Evolutionary conservation across 1,140 invertebrate genomes (phyloP).

Genomic region (Zaprionus tsacasi): DNA sequence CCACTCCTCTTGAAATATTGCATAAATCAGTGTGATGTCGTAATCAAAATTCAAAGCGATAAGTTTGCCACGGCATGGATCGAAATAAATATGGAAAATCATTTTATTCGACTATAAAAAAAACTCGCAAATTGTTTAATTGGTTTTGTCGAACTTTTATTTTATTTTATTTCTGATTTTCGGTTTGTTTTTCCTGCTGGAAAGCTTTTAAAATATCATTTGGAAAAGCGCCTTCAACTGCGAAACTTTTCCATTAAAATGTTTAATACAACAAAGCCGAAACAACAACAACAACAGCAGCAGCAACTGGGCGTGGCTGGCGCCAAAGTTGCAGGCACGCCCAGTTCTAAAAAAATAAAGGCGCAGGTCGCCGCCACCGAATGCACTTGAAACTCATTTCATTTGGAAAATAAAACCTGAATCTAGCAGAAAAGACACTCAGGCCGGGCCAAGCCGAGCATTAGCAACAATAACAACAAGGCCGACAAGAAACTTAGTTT

Average conservation of each 20-base stretch:
- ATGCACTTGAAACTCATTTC: constrained; percentile 83
- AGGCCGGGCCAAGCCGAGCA: constrained; percentile 15
- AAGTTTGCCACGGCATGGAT: constrained; percentile 14
- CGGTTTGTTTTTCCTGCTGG: constrained; percentile 8
- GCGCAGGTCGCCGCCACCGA: constrained; percentile 61
- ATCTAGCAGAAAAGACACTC: constrained; percentile 70
- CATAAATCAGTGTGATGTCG: constrained; percentile 4
- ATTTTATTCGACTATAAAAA: constrained; percentile 42
- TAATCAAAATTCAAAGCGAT: constrained; percentile 39
- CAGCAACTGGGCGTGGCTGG: constrained; percentile 37
- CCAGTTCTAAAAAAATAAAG: constrained; percentile 67
- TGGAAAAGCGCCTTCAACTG: constrained; percentile 75
- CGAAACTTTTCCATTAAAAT: constrained; percentile 81
- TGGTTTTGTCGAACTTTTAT: constrained; percentile 51
- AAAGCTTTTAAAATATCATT: constrained; percentile 81
- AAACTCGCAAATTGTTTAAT: constrained; percentile 62
- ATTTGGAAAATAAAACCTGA: constrained; percentile 82
- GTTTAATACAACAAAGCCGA: constrained; percentile 58
- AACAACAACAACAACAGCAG: constrained; percentile 29
- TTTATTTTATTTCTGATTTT: constrained; percentile 24
- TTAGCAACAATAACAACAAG: constrained; percentile 39
- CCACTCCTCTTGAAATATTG: background rate
- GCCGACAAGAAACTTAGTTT: constrained; percentile 60
- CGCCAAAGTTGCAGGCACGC: constrained; percentile 62
- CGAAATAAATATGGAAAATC: constrained; percentile 35